Conservation (phyloP, 1,140 invertebrate species). For the Trachymyrmex septentrionalis region DNA sequence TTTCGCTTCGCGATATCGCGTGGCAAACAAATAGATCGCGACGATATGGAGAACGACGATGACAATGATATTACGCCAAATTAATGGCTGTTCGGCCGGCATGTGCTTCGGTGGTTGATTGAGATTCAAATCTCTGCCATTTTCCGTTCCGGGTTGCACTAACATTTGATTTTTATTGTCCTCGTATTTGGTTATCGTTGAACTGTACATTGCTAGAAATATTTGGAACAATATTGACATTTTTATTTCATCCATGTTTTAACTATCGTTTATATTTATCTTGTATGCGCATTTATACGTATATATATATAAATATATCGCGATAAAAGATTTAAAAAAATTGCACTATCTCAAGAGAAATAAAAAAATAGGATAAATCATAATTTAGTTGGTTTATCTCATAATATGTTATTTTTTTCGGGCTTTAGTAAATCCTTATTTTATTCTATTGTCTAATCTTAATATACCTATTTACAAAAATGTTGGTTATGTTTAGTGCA, state of each 20-base stretch:
- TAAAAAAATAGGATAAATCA: constrained; percentile 9
- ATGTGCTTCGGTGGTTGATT: constrained; percentile 52
- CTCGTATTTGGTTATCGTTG: constrained; percentile 80
- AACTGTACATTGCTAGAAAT: constrained; percentile 74
- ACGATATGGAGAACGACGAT: constrained; percentile 79
- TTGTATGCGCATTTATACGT: background rate
- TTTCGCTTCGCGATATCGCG: constrained; percentile 71
- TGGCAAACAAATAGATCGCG: constrained; percentile 76
- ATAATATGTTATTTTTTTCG: background rate
- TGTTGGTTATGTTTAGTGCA: background rate
- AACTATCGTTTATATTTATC: constrained; percentile 3
- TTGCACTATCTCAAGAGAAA: background rate
- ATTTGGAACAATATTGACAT: background rate
- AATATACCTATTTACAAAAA: background rate
- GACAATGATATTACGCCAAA: constrained; percentile 82
- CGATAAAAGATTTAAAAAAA: background rate
- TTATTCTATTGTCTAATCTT: background rate
- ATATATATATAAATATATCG: background rate
- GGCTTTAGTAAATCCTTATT: background rate
- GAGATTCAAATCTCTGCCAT: constrained; percentile 61
- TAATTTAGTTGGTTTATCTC: background rate
- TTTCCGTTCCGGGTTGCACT: constrained; percentile 16
- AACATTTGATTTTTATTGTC: constrained; percentile 66
- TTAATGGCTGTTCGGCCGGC: constrained; percentile 75
- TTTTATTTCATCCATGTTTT: constrained; percentile 19